Evolutionary conservation across 2,113 vertebrate genomes (phyloP).

Genomic region (Neogobius melanostomus): DNA sequence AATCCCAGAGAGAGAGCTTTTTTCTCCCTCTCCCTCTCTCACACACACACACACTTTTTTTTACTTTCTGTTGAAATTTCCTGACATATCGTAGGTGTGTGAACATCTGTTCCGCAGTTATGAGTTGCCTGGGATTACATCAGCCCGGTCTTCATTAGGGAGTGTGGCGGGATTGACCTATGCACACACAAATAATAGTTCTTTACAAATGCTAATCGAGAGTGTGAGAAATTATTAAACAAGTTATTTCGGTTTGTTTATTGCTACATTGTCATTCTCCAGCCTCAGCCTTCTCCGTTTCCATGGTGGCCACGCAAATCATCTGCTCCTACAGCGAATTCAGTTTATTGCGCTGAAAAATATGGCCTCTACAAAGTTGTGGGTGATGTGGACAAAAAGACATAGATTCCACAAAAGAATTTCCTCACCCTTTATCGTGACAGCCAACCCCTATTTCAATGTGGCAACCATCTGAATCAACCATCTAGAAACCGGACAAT

Average conservation of each 20-base stretch:
- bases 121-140: constrained; percentile 69
- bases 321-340: neutral
- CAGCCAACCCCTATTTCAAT: too few relatives aligned
- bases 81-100: constrained; percentile 63
- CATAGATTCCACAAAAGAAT: too few relatives aligned
- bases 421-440: too few relatives aligned
- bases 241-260: neutral
- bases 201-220: constrained; percentile 6
- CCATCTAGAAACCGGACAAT: too few relatives aligned
- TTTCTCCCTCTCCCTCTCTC: neutral
- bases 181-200: constrained; percentile 45
- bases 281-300: neutral
- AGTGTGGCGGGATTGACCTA: constrained; percentile 19
- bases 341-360: neutral
- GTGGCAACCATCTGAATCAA: too few relatives aligned
- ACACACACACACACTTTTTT: constrained; percentile 18
- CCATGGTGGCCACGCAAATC: neutral
- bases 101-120: constrained; percentile 60
- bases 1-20: constrained; percentile 44
- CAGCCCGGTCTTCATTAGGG: constrained; percentile 55
- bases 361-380: too few relatives aligned
- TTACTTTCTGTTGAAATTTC: constrained; percentile 67
- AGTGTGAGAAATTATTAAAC: neutral
- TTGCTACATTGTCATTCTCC: neutral
- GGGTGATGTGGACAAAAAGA: too few relatives aligned